phyloP scores from a whole-genome alignment of 2,113 vertebrate genomes.

The Romanogobio albipinnatus region DNA sequence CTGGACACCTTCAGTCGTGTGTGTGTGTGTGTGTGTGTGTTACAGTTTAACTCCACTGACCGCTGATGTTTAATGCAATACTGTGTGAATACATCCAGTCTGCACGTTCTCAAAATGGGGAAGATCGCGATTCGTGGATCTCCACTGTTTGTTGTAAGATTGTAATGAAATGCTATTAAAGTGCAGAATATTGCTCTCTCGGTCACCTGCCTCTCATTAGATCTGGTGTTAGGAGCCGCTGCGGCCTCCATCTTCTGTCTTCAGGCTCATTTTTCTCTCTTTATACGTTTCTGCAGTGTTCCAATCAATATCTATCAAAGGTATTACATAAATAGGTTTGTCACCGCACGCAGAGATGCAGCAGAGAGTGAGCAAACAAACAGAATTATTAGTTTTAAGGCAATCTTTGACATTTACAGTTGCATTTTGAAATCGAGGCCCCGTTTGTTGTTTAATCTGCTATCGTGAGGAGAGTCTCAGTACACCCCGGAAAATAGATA shows the following conservation, averaged over 20 bases:
- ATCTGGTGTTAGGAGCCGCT: background rate
- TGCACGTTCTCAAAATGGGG: too few relatives aligned
- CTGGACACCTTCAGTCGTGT: too few relatives aligned
- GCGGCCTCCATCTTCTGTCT: conserved; percentile 70
- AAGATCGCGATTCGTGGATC: too few relatives aligned
- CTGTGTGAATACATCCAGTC: too few relatives aligned
- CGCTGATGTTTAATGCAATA: too few relatives aligned
- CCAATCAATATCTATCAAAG: conserved; percentile 79
- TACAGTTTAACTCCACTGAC: too few relatives aligned
- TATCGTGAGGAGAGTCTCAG: background rate
- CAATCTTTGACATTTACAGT: background rate
- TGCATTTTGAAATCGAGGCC: background rate
- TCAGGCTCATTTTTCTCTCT: conserved; percentile 77
- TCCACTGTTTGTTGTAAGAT: too few relatives aligned
- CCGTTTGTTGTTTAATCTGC: background rate
- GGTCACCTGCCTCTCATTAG: conserved; percentile 62
- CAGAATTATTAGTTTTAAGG: background rate
- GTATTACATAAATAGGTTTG: conserved; percentile 78
- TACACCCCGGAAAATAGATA: background rate
- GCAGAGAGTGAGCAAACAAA: background rate
- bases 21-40: too few relatives aligned
- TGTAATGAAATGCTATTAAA: background rate
- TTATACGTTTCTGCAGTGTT: conserved; percentile 68
- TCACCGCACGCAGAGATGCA: conserved; percentile 71
- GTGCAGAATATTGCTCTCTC: conserved; percentile 32